Percentiles rank a stretch among this genome's conserved stretches.
These are phyloP conservation scores for Plusia festucae DNA, from an alignment of 2,888 invertebrate species.

Conservation along the genomic window DNA sequence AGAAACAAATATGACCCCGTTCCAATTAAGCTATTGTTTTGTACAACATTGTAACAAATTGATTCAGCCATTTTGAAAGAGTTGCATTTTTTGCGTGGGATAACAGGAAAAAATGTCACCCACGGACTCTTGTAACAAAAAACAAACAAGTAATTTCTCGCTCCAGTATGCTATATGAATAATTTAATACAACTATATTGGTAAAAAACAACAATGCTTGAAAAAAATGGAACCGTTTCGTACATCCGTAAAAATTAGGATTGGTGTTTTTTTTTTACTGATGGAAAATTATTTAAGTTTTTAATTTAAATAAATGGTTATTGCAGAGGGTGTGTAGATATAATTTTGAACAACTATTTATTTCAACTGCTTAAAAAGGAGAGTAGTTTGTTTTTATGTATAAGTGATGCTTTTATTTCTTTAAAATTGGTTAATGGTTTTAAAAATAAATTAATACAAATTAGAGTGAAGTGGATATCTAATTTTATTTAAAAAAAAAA, in stretches of 20 bases:
- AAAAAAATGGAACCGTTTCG: slow-evolving; percentile 25
- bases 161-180: slow-evolving; percentile 71
- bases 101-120: slow-evolving; percentile 80
- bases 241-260: slow-evolving; percentile 25
- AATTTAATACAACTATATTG: slow-evolving; percentile 63
- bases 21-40: slow-evolving; percentile 54
- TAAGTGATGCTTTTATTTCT: too few species aligned
- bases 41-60: slow-evolving; percentile 60
- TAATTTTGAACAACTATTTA: too few species aligned
- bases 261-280: slow-evolving; percentile 21
- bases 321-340: not conserved
- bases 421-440: too few species aligned
- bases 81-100: slow-evolving; percentile 74
- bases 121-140: slow-evolving; percentile 71
- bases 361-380: not conserved
- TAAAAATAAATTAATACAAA: too few species aligned
- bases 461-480: too few species aligned
- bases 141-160: slow-evolving; percentile 78
- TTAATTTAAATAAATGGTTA: not conserved
- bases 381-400: not conserved
- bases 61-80: slow-evolving; percentile 28
- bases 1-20: slow-evolving; percentile 22
- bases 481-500: too few species aligned
- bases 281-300: not conserved
- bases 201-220: slow-evolving; percentile 44